Percentiles rank a stretch among this genome's conserved stretches.
phyloP scores from a whole-genome alignment of 2,113 vertebrate species.

The Grammomys dolichurus region DNA sequence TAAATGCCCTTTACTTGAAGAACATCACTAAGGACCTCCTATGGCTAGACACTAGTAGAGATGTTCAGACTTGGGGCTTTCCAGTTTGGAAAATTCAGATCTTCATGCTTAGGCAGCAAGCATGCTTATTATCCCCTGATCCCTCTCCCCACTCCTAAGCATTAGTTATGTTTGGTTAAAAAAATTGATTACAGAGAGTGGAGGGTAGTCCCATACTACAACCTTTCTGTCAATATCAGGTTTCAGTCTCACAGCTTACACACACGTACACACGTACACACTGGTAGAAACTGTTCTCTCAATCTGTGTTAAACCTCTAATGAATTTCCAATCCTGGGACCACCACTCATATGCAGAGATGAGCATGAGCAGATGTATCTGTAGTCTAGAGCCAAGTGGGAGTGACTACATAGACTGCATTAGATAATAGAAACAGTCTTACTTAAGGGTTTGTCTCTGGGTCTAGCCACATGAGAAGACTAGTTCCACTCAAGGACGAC shows the following conservation, averaged over 20 bases:
- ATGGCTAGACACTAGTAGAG: background rate
- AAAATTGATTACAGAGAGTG: background rate
- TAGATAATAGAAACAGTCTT: background rate
- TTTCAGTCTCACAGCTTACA: too few species aligned
- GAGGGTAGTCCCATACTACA: background rate
- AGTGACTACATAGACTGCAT: background rate
- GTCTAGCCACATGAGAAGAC: background rate
- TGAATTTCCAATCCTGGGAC: background rate
- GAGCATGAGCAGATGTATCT: background rate
- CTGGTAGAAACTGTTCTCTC: background rate
- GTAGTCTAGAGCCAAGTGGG: background rate
- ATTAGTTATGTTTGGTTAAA: background rate
- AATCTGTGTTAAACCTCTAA: background rate
- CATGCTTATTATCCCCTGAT: background rate
- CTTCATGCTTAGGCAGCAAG: background rate
- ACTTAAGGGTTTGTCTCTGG: background rate
- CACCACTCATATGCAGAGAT: background rate
- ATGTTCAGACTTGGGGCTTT: background rate
- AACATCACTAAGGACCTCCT: background rate
- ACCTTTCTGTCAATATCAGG: background rate
- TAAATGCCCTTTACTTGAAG: background rate
- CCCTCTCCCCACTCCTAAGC: background rate
- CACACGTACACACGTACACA: background rate
- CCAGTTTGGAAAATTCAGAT: background rate
- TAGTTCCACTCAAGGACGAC: background rate